These are phyloP conservation scores for Dicranocentrus wangi DNA, from an alignment of 2,888 invertebrate genomes.

Conservation along the genomic window DNA sequence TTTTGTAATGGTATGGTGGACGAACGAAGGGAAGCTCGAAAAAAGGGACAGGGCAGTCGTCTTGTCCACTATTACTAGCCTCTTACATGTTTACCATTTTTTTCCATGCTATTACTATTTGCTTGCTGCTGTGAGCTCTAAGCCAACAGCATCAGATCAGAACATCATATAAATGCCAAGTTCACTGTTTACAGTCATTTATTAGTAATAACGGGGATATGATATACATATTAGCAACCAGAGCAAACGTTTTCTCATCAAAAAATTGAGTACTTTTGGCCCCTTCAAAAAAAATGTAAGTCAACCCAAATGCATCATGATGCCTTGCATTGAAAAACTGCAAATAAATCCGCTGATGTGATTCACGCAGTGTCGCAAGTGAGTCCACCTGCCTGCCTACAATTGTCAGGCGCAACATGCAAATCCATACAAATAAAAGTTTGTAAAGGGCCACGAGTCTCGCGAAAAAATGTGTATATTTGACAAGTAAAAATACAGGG, in stretches of 20 bases:
- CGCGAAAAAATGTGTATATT: conserved; percentile 9
- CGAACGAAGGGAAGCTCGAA: background rate
- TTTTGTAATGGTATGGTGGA: no score
- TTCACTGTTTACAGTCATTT: conserved; percentile 26
- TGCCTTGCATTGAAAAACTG: no score
- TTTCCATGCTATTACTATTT: background rate
- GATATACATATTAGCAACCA: conserved; percentile 31
- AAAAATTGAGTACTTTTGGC: conserved; percentile 8
- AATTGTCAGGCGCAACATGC: background rate
- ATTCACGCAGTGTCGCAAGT: background rate
- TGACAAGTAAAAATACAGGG: conserved; percentile 46
- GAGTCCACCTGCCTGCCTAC: background rate
- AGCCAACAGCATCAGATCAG: background rate
- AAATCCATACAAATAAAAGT: conserved; percentile 17
- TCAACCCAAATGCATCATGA: background rate
- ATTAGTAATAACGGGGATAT: conserved; percentile 8
- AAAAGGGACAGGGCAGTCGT: conserved; percentile 20
- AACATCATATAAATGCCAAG: conserved; percentile 41
- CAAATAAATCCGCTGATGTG: no score
- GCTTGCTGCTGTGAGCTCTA: conserved; percentile 1
- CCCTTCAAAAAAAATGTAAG: conserved; percentile 22
- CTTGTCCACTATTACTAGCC: background rate
- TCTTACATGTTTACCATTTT: background rate
- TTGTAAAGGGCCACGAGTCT: conserved; percentile 4
- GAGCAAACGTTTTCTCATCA: conserved; percentile 40